Conservation (phyloP, 2,113 vertebrate genomes). For the Planiliza haematocheilus region DNA sequence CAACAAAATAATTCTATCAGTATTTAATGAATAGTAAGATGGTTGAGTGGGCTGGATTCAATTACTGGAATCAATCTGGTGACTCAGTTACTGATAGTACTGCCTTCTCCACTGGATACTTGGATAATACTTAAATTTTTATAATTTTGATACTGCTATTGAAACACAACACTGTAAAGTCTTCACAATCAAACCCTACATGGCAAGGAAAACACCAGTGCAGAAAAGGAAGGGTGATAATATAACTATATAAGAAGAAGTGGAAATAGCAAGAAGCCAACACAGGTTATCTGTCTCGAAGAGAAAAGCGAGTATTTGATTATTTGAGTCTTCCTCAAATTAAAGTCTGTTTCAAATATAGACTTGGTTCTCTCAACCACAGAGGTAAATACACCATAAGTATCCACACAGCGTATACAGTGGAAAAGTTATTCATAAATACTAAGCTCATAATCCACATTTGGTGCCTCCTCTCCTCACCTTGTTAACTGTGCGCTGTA, state of each 20-base stretch:
- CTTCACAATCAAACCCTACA: no score
- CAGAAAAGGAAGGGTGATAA: no score
- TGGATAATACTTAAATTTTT: no score
- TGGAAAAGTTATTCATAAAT: background rate
- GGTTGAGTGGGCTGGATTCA: background rate
- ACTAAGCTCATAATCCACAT: background rate
- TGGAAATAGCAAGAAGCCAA: no score
- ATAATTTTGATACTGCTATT: no score
- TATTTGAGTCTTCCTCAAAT: no score
- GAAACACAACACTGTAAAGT: no score
- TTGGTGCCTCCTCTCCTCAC: background rate
- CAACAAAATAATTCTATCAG: slow-evolving; percentile 14
- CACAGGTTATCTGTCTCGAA: no score
- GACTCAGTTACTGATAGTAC: slow-evolving; percentile 6
- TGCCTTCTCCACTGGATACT: background rate
- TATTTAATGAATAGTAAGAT: slow-evolving; percentile 16
- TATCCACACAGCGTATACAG: background rate
- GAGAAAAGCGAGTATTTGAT: no score
- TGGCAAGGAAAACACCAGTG: no score
- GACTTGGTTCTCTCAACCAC: background rate
- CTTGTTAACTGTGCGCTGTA: background rate
- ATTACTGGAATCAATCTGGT: slow-evolving; percentile 19
- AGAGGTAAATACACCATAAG: background rate
- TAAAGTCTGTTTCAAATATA: background rate
- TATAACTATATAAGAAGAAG: no score